Evolutionary conservation across 2,888 invertebrate species (phyloP), one percentile per base, ranked within the genome.

Genomic region (Archips xylosteana): DNA sequence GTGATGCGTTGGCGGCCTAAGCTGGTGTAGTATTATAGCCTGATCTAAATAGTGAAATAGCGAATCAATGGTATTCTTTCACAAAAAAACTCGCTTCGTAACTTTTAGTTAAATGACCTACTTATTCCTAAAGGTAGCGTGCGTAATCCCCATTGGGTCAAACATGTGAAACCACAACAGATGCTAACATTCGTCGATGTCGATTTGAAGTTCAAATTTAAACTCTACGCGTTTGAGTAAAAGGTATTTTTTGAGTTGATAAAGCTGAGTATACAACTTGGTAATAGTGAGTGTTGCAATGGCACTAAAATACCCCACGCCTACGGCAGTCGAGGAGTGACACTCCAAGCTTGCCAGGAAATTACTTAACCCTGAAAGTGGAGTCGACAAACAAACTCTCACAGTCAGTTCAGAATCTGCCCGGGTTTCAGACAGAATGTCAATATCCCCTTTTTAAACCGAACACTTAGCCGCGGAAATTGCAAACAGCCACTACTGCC

Each of bases 351-450:
- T 83, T 78, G 77, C 78, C 78, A 84, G 88, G 86, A 89, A 88
- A 89, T 88, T 86, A 86, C 88, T 87, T 85, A 85, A 87, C 82
- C 81, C 83, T 79, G 76, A 78, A 80, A 78, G 80, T 76, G 67
- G 45, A 70, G 69, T 74, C 79, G 77, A 82, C 85, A 87, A 86
- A 87, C 82, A 86, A 83, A 79, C 77, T 79, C 78, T 82, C 81
- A 78, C 79, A 82, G 78, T 68, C 72, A 71, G 72, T 74, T 75
- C 72, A 74, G 79, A 78, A 77, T 15, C 51, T 63, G 76, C 80
- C 74, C 78, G 76, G 76, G 78, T 75, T 76, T 77, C 78, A 78
- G 78, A 81, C 80, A 76, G 75, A 83, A 83, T 81, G 85, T 85
- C 85, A 83, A 83, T 79, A 83, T 72, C 76, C 70, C 76, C 75